Conservation (phyloP, 2,888 invertebrate genomes). For the Dorcus hopei region DNA sequence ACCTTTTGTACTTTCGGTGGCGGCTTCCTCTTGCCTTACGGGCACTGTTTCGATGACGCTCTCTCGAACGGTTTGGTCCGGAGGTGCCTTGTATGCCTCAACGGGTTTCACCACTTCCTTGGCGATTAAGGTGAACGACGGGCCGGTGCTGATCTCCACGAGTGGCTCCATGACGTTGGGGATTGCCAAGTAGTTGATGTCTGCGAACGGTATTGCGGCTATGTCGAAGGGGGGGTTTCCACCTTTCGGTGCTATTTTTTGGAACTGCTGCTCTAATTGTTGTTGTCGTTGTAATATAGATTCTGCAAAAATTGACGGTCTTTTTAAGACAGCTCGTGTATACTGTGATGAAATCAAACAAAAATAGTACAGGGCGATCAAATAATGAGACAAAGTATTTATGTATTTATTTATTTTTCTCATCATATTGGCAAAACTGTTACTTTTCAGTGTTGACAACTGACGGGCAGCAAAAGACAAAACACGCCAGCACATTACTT, state of each 20-base stretch:
- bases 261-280: conserved; percentile 10
- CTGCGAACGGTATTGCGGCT: conserved; percentile 51
- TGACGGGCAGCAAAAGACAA: no score
- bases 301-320: background rate
- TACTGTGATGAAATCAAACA: no score
- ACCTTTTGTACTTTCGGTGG: no score
- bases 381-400: no score
- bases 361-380: no score
- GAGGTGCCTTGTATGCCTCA: background rate
- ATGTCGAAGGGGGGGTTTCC: background rate
- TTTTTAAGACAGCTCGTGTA: no score
- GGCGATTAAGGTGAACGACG: background rate
- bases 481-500: no score
- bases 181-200: conserved; percentile 53
- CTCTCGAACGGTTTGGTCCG: background rate
- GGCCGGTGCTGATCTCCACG: conserved; percentile 27
- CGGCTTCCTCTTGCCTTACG: no score
- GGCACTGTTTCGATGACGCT: no score
- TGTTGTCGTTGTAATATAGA: conserved; percentile 3
- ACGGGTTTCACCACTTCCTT: background rate
- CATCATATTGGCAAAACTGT: no score
- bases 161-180: conserved; percentile 26
- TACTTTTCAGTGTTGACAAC: no score
- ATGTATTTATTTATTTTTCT: no score
- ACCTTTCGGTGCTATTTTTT: conserved; percentile 46